A percentile compares a stretch with the other conserved stretches of the same genome.
Evolutionary conservation across 2,797 vertebrate species (phyloP).

Genomic region (Enteromius anoplus): DNA sequence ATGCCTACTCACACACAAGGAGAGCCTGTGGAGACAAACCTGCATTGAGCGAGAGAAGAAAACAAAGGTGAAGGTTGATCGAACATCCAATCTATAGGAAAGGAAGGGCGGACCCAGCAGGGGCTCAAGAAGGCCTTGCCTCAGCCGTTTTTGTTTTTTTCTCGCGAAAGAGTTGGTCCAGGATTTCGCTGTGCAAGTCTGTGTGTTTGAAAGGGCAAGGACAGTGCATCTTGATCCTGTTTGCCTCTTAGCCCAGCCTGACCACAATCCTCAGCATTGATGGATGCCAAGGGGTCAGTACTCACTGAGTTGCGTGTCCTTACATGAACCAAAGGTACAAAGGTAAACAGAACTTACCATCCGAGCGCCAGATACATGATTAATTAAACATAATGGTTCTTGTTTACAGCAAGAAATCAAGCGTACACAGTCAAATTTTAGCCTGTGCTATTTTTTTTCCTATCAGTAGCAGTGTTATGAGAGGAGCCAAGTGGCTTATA

Average conservation of each 20-base stretch:
- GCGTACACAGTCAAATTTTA: neutral
- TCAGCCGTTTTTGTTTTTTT: constrained; percentile 48
- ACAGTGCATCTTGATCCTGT: constrained; percentile 44
- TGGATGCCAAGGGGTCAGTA: neutral
- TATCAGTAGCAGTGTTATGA: constrained; percentile 2
- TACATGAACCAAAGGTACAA: neutral
- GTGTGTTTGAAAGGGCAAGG: constrained; percentile 39
- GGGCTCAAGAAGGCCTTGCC: constrained; percentile 51
- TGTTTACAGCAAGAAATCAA: constrained; percentile 7
- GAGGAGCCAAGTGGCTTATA: neutral
- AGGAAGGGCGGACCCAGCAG: constrained; percentile 54
- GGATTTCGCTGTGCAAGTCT: constrained; percentile 52
- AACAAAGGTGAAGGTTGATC: constrained; percentile 59
- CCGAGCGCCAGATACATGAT: neutral
- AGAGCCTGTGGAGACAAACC: constrained; percentile 42
- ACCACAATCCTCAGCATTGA: neutral
- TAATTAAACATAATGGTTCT: constrained; percentile 24
- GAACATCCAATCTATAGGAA: constrained; percentile 59
- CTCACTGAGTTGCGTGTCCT: neutral
- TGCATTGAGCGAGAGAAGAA: constrained; percentile 48
- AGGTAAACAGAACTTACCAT: constrained; percentile 5
- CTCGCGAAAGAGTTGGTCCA: constrained; percentile 40
- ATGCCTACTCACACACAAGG: constrained; percentile 43
- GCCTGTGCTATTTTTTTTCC: neutral
- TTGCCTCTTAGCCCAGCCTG: neutral